These are phyloP conservation scores for Gobiocypris rarus DNA, from an alignment of 2,113 vertebrate species.

Conservation along the genomic window DNA sequence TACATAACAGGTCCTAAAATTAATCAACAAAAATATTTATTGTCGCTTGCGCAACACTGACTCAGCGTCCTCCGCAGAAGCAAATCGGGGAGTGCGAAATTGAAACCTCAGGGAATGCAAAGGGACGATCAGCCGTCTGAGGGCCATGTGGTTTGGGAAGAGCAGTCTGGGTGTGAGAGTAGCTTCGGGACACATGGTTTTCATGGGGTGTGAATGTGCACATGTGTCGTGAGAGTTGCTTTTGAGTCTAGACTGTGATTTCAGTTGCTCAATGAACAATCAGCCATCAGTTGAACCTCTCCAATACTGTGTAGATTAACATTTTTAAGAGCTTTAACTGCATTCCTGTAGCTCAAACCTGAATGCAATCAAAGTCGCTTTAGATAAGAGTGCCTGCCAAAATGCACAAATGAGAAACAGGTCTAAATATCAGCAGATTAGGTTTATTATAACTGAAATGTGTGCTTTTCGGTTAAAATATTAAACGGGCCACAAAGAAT, in stretches of 20 bases:
- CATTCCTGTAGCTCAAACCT: background rate
- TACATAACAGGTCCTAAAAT: slow-evolving; percentile 46
- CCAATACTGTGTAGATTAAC: background rate
- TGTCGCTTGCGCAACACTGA: slow-evolving; percentile 36
- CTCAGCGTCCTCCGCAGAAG: slow-evolving; percentile 20
- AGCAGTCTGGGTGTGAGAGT: slow-evolving; percentile 18
- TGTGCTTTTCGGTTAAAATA: background rate
- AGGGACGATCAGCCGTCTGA: slow-evolving; percentile 22
- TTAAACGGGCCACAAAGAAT: too few species aligned
- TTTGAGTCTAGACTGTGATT: background rate
- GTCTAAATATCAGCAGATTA: background rate
- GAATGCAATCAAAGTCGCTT: background rate
- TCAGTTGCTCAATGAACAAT: background rate
- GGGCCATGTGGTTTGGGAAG: slow-evolving; percentile 24
- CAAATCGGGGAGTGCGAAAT: background rate
- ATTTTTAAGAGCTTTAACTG: background rate
- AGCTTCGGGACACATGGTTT: slow-evolving; percentile 21
- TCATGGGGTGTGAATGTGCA: slow-evolving; percentile 23
- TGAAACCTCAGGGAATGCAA: background rate
- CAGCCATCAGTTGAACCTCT: background rate
- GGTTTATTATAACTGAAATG: background rate
- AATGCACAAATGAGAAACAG: background rate
- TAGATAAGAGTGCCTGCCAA: background rate
- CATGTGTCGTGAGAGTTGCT: background rate
- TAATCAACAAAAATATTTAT: slow-evolving; percentile 49